A percentile compares a stretch with the other conserved stretches of the same genome.
These are phyloP conservation scores for human DNA, from an alignment of 2,113 vertebrate species.

Conservation along the genomic window GRCh38 chr5:175808501-175809000, in stretches of 20 bases:
- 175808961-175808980: not conserved
- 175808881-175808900: too few species aligned
- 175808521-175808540: not conserved
- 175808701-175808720: not conserved
- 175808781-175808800: not conserved
- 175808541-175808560: rapidly evolving
- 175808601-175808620: not conserved
- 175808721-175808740: not conserved
- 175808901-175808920: not conserved
- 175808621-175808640: not conserved
- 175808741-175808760: not conserved
- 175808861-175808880: not conserved
- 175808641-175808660: not conserved
- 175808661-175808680: not conserved
- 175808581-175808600: not conserved
- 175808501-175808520: not conserved
- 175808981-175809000: not conserved
- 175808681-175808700: not conserved
- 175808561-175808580: not conserved
- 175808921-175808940: not conserved
- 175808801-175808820: not conserved
- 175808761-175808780: not conserved
- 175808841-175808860: not conserved
- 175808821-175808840: not conserved
- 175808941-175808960: not conserved